phyloP scores from a whole-genome alignment of 2,113 vertebrate genomes.

The Thryonomys swinderianus region DNA sequence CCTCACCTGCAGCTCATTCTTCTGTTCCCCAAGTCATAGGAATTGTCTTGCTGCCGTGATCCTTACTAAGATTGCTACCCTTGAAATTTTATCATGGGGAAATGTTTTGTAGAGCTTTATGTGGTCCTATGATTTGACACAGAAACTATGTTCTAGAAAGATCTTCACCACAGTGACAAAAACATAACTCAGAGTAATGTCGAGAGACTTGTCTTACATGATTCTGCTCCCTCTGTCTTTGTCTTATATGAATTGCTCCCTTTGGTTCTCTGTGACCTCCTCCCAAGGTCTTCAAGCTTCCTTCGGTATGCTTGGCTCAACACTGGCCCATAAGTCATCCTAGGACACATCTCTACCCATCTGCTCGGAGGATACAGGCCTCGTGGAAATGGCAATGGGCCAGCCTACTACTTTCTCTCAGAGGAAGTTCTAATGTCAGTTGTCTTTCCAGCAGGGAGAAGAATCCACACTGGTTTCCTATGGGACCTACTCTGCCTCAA shows the following conservation, averaged over 20 bases:
- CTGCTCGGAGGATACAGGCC: background rate
- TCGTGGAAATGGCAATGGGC: too few species aligned
- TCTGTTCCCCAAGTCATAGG: background rate
- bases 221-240: too few species aligned
- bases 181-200: constrained; percentile 13
- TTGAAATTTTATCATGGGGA: background rate
- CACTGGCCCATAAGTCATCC: background rate
- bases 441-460: background rate
- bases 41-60: background rate
- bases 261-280: background rate
- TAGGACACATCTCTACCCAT: background rate
- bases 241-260: background rate
- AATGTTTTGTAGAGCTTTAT: background rate
- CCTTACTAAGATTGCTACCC: fast-evolving
- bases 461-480: background rate
- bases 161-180: background rate
- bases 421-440: too few species aligned
- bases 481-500: background rate
- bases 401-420: background rate
- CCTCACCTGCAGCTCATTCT: background rate
- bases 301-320: background rate
- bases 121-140: background rate
- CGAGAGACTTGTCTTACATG: background rate
- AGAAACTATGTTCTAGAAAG: background rate
- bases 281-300: too few species aligned